A percentile compares a stretch with the other conserved stretches of the same genome.
Evolutionary conservation across 2,888 invertebrate genomes (phyloP).

Genomic region (Lacanobia wlatinum): DNA sequence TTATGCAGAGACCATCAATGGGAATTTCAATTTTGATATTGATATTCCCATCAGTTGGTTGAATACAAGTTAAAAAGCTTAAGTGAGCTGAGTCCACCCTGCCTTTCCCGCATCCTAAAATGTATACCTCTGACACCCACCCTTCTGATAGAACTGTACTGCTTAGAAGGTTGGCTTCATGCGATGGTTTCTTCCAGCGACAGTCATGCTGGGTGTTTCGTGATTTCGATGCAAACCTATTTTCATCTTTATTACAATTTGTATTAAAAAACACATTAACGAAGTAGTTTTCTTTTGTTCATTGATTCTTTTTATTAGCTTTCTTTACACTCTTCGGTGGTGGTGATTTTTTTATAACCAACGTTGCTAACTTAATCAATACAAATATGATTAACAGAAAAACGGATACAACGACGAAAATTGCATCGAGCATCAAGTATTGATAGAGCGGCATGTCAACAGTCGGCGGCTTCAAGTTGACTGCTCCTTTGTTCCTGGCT

Average conservation of each 20-base stretch:
- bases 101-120: neutral
- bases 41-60: too few relatives aligned
- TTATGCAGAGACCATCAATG: too few relatives aligned
- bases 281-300: neutral
- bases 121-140: neutral
- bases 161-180: too few relatives aligned
- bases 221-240: too few relatives aligned
- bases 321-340: constrained; percentile 13
- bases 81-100: neutral
- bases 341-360: constrained; percentile 19
- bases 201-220: too few relatives aligned
- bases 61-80: neutral
- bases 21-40: too few relatives aligned
- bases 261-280: neutral
- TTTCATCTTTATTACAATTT: neutral
- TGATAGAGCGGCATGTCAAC: constrained; percentile 62
- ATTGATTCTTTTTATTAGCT: constrained; percentile 20
- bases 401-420: constrained; percentile 34
- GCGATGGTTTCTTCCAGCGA: too few relatives aligned
- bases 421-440: constrained; percentile 60
- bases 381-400: constrained; percentile 24
- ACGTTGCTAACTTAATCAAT: constrained; percentile 1
- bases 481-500: constrained; percentile 88
- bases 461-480: constrained; percentile 64
- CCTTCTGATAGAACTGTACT: too few relatives aligned